Evolutionary conservation across 30 jellyfish, hydroid and myxozoan species (phyloP).

Genomic region (Aurelia aurita complex sp. Pacific): DNA sequence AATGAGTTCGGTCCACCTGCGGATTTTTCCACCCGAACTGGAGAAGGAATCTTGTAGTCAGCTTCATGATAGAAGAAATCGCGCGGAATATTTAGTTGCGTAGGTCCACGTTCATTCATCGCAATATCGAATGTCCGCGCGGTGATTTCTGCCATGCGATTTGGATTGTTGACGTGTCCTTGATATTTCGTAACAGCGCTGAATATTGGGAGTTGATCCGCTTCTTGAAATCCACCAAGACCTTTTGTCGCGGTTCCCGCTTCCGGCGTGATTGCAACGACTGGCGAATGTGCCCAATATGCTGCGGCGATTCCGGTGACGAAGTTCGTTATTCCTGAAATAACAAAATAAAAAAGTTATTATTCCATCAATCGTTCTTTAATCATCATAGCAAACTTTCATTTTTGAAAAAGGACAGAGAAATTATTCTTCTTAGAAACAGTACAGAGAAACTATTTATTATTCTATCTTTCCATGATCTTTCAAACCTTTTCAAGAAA

Average conservation of each 20-base stretch:
- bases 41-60: conserved; percentile 57
- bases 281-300: conserved; percentile 95
- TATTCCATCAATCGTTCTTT: no score
- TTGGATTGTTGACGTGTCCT: conserved; percentile 89
- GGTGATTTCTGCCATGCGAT: conserved; percentile 85
- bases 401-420: no score
- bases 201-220: conserved; percentile 82
- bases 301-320: conserved; percentile 93
- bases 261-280: conserved; percentile 89
- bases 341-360: neutral
- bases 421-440: no score
- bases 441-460: no score
- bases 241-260: conserved; percentile 92
- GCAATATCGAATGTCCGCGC: conserved; percentile 86
- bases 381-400: no score
- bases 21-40: conserved; percentile 75
- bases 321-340: conserved; percentile 83
- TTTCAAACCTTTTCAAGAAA: no score
- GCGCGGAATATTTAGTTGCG: conserved; percentile 90
- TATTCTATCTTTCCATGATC: no score
- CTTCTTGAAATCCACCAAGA: conserved; percentile 91
- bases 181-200: conserved; percentile 75
- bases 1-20: conserved; percentile 81
- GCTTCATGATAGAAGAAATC: conserved; percentile 84
- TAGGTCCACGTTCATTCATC: conserved; percentile 87